phyloP scores from a whole-genome alignment of 2,888 invertebrate genomes.

The Sicus ferrugineus region DNA sequence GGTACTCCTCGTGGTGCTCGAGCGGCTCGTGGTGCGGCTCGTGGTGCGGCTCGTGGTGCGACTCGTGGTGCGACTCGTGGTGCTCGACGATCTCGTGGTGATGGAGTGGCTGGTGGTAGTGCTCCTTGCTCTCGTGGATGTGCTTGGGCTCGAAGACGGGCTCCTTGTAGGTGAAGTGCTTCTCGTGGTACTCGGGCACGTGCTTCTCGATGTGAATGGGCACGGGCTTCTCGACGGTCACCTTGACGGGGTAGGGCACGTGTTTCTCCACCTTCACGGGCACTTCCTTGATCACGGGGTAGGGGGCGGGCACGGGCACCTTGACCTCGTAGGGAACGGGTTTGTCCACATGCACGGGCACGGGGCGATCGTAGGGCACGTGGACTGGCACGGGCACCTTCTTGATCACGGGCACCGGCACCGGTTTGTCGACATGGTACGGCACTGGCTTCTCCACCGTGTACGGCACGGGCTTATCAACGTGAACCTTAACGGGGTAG shows the following conservation, averaged over 20 bases:
- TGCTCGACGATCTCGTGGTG: constrained; percentile 36
- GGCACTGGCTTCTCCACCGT: constrained; percentile 72
- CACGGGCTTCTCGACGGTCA: constrained; percentile 73
- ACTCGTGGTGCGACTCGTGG: constrained; percentile 39
- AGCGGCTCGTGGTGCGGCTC: constrained; percentile 40
- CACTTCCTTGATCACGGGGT: constrained; percentile 74
- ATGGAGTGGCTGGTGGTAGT: constrained; percentile 47
- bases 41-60: too few relatives aligned
- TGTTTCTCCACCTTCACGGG: constrained; percentile 74
- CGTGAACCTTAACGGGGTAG: constrained; percentile 76
- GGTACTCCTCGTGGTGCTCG: constrained; percentile 44
- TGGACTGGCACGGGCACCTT: constrained; percentile 74
- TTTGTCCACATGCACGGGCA: constrained; percentile 77
- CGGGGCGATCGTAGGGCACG: constrained; percentile 69
- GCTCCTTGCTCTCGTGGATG: constrained; percentile 45
- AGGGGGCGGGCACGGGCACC: constrained; percentile 73
- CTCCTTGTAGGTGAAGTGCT: constrained; percentile 75
- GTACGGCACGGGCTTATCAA: constrained; percentile 75
- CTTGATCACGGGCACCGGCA: constrained; percentile 71
- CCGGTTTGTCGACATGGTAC: constrained; percentile 69
- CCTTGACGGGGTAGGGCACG: constrained; percentile 76
- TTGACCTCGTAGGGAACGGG: constrained; percentile 79
- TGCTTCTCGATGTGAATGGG: constrained; percentile 81
- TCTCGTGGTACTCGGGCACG: constrained; percentile 69
- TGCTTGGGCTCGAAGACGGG: constrained; percentile 28